These are phyloP conservation scores for Plotosus lineatus DNA, from an alignment of 2,113 vertebrate genomes.

Conservation along the genomic window DNA sequence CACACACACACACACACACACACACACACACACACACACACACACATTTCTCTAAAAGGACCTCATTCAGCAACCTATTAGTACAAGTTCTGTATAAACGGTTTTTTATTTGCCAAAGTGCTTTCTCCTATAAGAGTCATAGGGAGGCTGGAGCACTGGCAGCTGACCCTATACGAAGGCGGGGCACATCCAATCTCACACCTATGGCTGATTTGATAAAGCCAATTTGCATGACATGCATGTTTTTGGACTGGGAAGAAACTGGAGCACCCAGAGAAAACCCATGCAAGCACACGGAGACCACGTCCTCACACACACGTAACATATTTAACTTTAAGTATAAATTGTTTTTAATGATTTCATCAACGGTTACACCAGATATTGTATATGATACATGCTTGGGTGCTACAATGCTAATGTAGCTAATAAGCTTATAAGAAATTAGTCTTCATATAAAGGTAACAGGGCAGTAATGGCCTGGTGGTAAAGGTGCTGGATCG, in stretches of 20 bases:
- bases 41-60: not conserved
- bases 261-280: no score
- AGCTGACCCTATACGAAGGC: no score
- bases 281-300: not conserved
- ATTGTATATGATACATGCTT: not conserved
- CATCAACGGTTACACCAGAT: not conserved
- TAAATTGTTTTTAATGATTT: not conserved
- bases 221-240: no score
- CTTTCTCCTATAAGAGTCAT: no score
- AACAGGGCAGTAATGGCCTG: no score
- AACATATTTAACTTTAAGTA: not conserved
- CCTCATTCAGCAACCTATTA: not conserved
- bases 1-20: slow-evolving; percentile 25
- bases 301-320: not conserved
- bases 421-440: not conserved
- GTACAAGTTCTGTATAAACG: not conserved
- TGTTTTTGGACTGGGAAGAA: no score
- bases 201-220: no score
- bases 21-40: not conserved
- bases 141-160: no score
- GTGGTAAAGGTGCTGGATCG: no score
- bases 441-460: not conserved
- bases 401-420: not conserved
- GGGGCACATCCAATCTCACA: no score
- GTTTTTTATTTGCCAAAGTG: not conserved